Evolutionary conservation across 2,113 vertebrate species (phyloP), one percentile per base, ranked within the genome.

Genomic region (Probosciger aterrimus): DNA sequence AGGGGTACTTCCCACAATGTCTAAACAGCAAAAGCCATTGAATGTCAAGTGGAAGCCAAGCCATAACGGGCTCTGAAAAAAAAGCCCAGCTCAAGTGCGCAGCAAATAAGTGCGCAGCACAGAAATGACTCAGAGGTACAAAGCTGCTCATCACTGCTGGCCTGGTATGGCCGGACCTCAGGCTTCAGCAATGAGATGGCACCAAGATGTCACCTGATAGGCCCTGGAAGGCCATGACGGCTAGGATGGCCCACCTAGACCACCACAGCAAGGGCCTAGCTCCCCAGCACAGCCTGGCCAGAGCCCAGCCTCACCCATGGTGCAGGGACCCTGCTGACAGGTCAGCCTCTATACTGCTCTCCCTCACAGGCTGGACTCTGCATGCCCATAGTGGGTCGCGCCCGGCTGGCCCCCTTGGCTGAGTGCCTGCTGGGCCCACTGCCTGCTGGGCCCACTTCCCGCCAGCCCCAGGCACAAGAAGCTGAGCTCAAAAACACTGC

Each of bases 371-470:
- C n/a, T 37, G n/a, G 4, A 3, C 8, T 11, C 18, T 16, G 11
- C 7, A 8, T 0, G 0, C 8, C 22, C 2, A 1, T 25, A 23
- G 11, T 5, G 8, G 1, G 3, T n/a, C 3, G 3, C 3, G 1
- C 4, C 13, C 2, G 0, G 8, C 27, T 31, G 25, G 6, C 14
- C 10, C 10, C 14, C 20, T 35, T 3, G 3, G 10, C 25, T 39
- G 11, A 7, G 19, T n/a, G 31, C 17, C 8, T 0, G 0, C 49
- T 37, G 65, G 31, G 23, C 28, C 18, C 4, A 2, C 33, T 1
- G 3, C 4, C 2, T 5, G 0, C 49, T 37, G 65, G 31, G 23
- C 28, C 18, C 5, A 2, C 33, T 1, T 3, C 4, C 2, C 10
- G 10, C 8, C 8, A 39, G 18, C 8, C 22, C 19, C 20, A 41